Evolutionary conservation across 1,140 invertebrate genomes (phyloP), one percentile per base, ranked within the genome.

Genomic region (Cydia fagiglandana): DNA sequence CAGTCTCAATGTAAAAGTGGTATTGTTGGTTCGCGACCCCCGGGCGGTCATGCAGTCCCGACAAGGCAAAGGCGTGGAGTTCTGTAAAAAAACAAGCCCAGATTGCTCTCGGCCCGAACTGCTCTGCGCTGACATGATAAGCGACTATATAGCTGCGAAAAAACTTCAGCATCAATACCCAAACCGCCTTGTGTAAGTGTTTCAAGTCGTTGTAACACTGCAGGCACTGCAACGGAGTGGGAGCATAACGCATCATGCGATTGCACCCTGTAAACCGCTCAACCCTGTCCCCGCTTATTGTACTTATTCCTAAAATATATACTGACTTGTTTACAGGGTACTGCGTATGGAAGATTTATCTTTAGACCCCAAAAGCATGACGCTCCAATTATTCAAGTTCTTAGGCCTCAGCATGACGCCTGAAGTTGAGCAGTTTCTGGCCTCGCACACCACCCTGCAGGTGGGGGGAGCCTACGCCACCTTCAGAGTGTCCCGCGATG

Each of bases 301-400:
- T 12, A 41, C 10, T 12, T 41, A 41, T 5, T 30, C 30, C 30
- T 41, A 9, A 41, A 4, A 41, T 5, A 10, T 41, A 12, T 41
- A 6, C 38, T 38, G 41, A 0, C 34, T 38, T 41, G 77, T 73
- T 93, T 93, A 4, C 90, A 97, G 96, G 91, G 95, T 95, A 20
- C 87, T 97, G 24, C 94, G 97, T 1, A 98, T 98, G 86, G 97
- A 98, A 92, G 97, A 98, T 85, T 87, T 98, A 15, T 97, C 97
- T 0, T 83, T 97, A 13, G 94, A 97, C 83, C 96, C 96, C 1
- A 96, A 96, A 85, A 93, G 91, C 70, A 94, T 95, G 17, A 94
- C 95, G 4, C 93, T 95, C 79, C 94, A 96, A 17, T 88, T 98
- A 3, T 95, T 97, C 75, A 91, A 95, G 83, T 97, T 97, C 90